Evolutionary conservation across 2,113 vertebrate species (phyloP).

Genomic region (Ivindomyrus marchei): DNA sequence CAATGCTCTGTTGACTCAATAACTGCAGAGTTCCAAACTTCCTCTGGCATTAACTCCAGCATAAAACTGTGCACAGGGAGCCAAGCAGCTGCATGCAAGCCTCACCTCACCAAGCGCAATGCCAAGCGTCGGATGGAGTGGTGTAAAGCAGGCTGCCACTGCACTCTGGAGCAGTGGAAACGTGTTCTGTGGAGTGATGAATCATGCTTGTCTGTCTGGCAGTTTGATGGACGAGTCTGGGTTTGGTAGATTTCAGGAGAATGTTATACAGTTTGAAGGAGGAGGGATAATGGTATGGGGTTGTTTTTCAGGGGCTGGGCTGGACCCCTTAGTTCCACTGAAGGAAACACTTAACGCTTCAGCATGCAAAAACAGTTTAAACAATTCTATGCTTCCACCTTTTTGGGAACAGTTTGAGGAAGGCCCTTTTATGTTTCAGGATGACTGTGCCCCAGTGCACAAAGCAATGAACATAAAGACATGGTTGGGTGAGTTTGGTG

Average conservation of each 20-base stretch:
- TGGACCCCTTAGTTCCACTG: not conserved
- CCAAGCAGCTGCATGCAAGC: not conserved
- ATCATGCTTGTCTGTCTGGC: not conserved
- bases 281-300: not conserved
- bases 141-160: not conserved
- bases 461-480: not conserved
- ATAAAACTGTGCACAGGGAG: not conserved
- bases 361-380: not conserved
- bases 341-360: not conserved
- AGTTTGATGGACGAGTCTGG: not conserved
- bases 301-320: not conserved
- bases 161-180: not conserved
- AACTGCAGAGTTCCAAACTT: not conserved
- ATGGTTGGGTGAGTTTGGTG: not conserved
- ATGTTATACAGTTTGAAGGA: not conserved
- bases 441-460: not conserved
- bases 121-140: not conserved
- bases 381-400: not conserved
- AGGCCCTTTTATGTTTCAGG: not conserved
- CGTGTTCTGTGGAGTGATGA: not conserved
- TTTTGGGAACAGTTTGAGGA: not conserved
- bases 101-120: not conserved
- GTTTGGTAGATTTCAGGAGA: not conserved
- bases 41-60: not conserved
- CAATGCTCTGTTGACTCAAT: not conserved